Evolutionary conservation across 2,888 invertebrate species (phyloP).

Genomic region (Listrodromus nycthemerus): DNA sequence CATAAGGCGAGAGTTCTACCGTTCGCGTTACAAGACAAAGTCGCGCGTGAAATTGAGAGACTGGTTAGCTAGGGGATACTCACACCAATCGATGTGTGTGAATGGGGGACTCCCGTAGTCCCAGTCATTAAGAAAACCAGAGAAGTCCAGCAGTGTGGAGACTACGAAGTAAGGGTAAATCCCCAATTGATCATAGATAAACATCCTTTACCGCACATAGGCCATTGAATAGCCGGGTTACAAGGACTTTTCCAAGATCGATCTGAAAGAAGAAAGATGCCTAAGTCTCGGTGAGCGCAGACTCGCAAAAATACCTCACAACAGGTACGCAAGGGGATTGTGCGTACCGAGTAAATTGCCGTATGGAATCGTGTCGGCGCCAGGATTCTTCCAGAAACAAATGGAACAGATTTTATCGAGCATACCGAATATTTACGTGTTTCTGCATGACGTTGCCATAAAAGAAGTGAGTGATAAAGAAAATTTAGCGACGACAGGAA

Average conservation of each 20-base stretch:
- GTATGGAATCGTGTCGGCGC: conserved; percentile 55
- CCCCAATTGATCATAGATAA: conserved; percentile 57
- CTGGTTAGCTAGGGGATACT: conserved; percentile 62
- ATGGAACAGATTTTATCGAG: conserved; percentile 53
- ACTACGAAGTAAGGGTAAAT: conserved; percentile 72
- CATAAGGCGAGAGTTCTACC: conserved; percentile 46
- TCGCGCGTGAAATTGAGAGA: conserved; percentile 46
- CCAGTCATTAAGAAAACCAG: conserved; percentile 72
- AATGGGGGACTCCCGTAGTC: conserved; percentile 76
- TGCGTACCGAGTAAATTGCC: conserved; percentile 34
- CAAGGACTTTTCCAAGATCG: conserved; percentile 68
- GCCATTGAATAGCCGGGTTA: conserved; percentile 65
- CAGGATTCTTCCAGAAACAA: conserved; percentile 60
- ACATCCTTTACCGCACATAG: conserved; percentile 66
- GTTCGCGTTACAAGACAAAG: conserved; percentile 52
- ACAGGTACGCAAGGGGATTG: conserved; percentile 58
- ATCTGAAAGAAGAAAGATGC: neutral
- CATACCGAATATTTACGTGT: conserved; percentile 36
- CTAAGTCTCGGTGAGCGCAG: conserved; percentile 34
- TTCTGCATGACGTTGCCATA: conserved; percentile 51
- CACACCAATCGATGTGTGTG: conserved; percentile 65
- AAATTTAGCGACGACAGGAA: conserved; percentile 13
- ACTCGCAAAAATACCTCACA: conserved; percentile 47
- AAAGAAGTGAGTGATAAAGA: conserved; percentile 15
- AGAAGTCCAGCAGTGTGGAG: conserved; percentile 73